Evolutionary conservation across 1,140 invertebrate species (phyloP).

Genomic region (Parasteatoda tepidariorum): DNA sequence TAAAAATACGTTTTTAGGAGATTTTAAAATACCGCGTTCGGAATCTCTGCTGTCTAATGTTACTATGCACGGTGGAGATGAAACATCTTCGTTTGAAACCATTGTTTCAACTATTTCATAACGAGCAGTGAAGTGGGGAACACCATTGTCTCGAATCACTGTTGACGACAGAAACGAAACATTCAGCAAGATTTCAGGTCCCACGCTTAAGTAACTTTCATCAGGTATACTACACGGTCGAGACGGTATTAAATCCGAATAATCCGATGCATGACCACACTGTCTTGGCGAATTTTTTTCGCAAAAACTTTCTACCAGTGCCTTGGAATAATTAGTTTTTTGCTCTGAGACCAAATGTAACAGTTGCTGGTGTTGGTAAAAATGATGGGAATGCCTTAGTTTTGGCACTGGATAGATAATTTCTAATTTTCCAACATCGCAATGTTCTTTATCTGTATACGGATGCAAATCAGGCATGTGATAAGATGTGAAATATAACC

Average conservation of each 20-base stretch:
- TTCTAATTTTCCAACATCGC: conserved; percentile 58
- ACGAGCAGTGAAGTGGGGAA: conserved; percentile 53
- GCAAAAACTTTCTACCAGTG: conserved; percentile 37
- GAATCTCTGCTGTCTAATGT: conserved; percentile 10
- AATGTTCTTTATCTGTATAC: conserved; percentile 54
- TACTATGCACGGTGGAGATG: neutral
- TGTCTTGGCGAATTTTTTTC: conserved; percentile 60
- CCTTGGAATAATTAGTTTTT: neutral
- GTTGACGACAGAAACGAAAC: conserved; percentile 36
- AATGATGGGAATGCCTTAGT: conserved; percentile 25
- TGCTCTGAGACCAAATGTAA: neutral
- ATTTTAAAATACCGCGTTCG: conserved; percentile 24
- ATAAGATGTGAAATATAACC: conserved; percentile 79
- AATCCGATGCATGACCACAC: conserved; percentile 61
- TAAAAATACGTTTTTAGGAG: conserved; percentile 60
- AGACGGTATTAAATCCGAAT: conserved; percentile 44
- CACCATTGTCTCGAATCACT: conserved; percentile 19
- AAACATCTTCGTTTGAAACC: neutral
- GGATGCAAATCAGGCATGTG: conserved; percentile 56
- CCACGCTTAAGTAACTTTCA: conserved; percentile 61
- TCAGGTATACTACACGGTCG: conserved; percentile 57
- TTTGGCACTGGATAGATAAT: conserved; percentile 43
- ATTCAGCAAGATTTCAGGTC: conserved; percentile 53
- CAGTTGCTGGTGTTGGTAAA: neutral
- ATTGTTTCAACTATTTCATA: conserved; percentile 61